A percentile compares a stretch with the other conserved stretches of the same genome.
phyloP scores from a whole-genome alignment of 2,888 invertebrate genomes.

The Rotaria sp. region DNA sequence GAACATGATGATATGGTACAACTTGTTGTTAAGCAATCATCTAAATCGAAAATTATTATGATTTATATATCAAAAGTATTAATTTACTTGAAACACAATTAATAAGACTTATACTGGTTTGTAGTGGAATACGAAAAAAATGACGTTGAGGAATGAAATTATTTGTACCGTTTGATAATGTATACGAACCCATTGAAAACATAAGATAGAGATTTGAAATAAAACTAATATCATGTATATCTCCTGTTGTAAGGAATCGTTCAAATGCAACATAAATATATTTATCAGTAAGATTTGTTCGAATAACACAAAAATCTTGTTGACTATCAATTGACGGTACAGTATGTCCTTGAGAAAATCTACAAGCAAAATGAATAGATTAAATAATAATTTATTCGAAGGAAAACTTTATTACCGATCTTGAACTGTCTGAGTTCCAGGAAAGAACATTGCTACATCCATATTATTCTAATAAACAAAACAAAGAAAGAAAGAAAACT shows the following conservation, averaged over 20 bases:
- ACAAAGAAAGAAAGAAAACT: background rate
- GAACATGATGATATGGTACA: background rate
- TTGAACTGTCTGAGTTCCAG: background rate
- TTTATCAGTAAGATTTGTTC: background rate
- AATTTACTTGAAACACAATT: background rate
- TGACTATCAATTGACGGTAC: background rate
- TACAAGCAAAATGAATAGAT: background rate
- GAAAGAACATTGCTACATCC: background rate
- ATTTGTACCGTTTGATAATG: background rate
- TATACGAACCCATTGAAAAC: background rate
- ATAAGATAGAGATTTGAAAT: background rate
- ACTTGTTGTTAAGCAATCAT: background rate
- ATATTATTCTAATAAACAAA: background rate
- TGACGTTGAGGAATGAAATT: background rate
- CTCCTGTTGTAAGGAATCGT: background rate
- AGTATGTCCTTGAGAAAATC: background rate
- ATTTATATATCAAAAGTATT: background rate
- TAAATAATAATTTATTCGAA: background rate
- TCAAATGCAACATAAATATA: conserved; percentile 1
- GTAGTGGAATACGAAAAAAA: background rate
- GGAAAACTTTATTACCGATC: background rate
- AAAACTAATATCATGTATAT: background rate
- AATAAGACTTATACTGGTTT: background rate
- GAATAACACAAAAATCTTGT: conserved; percentile 30
- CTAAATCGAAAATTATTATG: background rate